Percentiles rank a stretch among this genome's conserved stretches.
Evolutionary conservation across 37 sponge, comb jelly and placozoan genomes (phyloP).

Genomic region (Cladorhizidae sp.): DNA sequence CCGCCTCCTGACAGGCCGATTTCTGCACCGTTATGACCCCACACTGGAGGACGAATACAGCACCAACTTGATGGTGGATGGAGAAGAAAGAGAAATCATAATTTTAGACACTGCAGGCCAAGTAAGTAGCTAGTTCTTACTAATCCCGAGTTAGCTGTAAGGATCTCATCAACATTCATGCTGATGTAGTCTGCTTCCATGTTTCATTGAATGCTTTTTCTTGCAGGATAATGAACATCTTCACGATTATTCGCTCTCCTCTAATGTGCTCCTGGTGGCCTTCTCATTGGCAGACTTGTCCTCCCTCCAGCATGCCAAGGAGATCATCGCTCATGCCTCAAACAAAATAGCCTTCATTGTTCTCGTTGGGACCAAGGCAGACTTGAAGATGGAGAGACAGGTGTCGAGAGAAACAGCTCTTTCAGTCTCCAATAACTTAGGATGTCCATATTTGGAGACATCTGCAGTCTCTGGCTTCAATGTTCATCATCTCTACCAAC

Average conservation of each 20-base stretch:
- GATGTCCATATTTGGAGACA: slow-evolving; percentile 48
- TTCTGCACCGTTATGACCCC: slow-evolving; percentile 71
- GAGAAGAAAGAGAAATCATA: slow-evolving; percentile 1
- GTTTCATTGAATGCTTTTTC: neutral
- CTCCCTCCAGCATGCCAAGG: slow-evolving; percentile 8
- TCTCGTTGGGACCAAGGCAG: slow-evolving; percentile 50
- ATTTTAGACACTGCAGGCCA: slow-evolving; percentile 65
- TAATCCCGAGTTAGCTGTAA: neutral
- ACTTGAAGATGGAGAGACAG: slow-evolving; percentile 17
- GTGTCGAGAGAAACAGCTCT: slow-evolving; percentile 17
- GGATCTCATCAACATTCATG: neutral
- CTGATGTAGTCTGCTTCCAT: too few relatives aligned
- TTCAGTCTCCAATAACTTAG: slow-evolving; percentile 9
- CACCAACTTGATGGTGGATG: neutral
- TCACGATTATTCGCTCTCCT: slow-evolving; percentile 10
- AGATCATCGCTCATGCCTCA: neutral
- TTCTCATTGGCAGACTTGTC: slow-evolving; percentile 38
- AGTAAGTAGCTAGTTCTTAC: slow-evolving; percentile 5
- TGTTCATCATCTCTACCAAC: neutral
- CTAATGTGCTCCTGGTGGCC: slow-evolving; percentile 32
- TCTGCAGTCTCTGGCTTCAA: slow-evolving; percentile 27
- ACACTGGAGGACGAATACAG: slow-evolving; percentile 49
- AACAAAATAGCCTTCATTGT: neutral
- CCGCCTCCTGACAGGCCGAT: slow-evolving; percentile 52
- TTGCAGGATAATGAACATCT: slow-evolving; percentile 6